phyloP scores from a whole-genome alignment of 23 tunicate genomes.

The Oikopleura albicans region DNA sequence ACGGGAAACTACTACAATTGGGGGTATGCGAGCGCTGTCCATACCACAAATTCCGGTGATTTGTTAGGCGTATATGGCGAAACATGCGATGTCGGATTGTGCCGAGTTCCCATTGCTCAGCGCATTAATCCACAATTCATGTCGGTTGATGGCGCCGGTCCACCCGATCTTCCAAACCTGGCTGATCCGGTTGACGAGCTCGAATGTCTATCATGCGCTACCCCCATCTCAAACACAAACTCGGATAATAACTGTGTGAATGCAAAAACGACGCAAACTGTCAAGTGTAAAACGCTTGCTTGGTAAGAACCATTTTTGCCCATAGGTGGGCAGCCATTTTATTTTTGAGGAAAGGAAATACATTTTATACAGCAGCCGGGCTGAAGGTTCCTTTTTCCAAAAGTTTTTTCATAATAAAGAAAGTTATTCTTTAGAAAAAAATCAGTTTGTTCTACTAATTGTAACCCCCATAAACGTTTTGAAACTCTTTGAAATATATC shows the following conservation, averaged over 20 bases:
- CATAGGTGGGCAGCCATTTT: no score
- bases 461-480: no score
- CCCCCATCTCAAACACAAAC: conserved; percentile 17
- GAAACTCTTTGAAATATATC: no score
- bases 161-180: background rate
- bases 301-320: background rate
- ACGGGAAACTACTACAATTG: background rate
- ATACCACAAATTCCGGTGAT: no score
- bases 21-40: background rate
- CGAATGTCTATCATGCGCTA: background rate
- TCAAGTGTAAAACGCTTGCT: background rate
- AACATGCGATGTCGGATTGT: no score
- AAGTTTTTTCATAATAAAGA: no score
- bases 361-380: no score
- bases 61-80: no score
- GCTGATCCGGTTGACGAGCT: background rate
- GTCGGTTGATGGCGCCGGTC: background rate
- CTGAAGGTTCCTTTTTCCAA: no score
- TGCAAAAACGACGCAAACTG: background rate
- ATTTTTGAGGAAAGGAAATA: no score
- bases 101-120: background rate
- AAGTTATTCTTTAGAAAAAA: no score
- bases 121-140: background rate
- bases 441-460: no score
- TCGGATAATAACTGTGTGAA: background rate